Percentiles rank a stretch among this genome's conserved stretches.
These are phyloP conservation scores for Octopus sinensis DNA, from an alignment of 1,140 invertebrate species.

Conservation along the genomic window DNA sequence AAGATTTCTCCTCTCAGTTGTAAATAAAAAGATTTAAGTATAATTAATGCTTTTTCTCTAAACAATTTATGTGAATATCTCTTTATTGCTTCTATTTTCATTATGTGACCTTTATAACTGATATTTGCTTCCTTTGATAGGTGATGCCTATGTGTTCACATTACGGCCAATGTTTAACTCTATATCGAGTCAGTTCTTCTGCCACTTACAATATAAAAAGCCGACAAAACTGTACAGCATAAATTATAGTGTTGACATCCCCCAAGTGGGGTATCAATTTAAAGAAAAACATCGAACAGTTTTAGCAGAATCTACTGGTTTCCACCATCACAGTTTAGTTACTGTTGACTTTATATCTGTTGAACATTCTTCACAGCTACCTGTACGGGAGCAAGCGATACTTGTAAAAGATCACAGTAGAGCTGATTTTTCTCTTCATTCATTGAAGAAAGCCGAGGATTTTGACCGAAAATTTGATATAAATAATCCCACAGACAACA, in stretches of 20 bases:
- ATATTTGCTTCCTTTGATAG: slow-evolving; percentile 27
- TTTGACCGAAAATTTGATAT: slow-evolving; percentile 26
- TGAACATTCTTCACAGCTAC: slow-evolving; percentile 34
- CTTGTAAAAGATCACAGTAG: slow-evolving; percentile 30
- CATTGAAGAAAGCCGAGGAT: slow-evolving; percentile 31
- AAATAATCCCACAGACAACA: slow-evolving; percentile 17
- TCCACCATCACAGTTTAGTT: slow-evolving; percentile 25
- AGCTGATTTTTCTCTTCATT: slow-evolving; percentile 31
- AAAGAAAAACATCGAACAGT: slow-evolving; percentile 29
- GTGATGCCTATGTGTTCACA: slow-evolving; percentile 43
- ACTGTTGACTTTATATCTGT: slow-evolving; percentile 32
- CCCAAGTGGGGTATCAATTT: slow-evolving; percentile 32
- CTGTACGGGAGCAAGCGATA: slow-evolving; percentile 36
- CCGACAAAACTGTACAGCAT: slow-evolving; percentile 42
- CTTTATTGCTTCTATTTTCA: neutral
- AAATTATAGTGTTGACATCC: slow-evolving; percentile 39
- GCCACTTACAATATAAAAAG: slow-evolving; percentile 40
- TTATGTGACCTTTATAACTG: neutral
- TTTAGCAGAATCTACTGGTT: slow-evolving; percentile 20
- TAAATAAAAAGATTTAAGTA: no score
- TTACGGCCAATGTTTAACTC: slow-evolving; percentile 40
- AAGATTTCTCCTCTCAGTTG: no score
- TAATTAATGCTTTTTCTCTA: no score
- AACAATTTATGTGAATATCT: no score
- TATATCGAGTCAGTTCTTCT: slow-evolving; percentile 33